A percentile compares a stretch with the other conserved stretches of the same genome.
These are phyloP conservation scores for Cephalopachus bancanus DNA, from an alignment of 2,797 vertebrate genomes.

Conservation along the genomic window DNA sequence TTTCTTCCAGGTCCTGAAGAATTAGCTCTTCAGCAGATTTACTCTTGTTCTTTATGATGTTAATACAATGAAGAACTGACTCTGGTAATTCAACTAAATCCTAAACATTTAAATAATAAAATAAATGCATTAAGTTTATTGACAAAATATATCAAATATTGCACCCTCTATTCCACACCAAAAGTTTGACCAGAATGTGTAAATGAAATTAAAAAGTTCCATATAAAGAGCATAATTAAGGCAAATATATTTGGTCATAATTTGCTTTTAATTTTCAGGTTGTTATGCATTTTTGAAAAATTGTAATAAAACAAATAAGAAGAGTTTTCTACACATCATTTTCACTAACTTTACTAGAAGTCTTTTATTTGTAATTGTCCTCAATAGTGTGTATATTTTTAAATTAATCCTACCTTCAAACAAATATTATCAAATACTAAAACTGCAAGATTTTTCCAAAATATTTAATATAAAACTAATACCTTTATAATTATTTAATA, in stretches of 20 bases:
- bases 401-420: background rate
- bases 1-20: constrained; percentile 89
- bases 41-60: constrained; percentile 89
- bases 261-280: constrained; percentile 27
- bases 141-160: background rate
- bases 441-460: background rate
- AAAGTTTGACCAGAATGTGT: background rate
- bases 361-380: background rate
- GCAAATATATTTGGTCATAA: constrained; percentile 1
- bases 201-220: background rate
- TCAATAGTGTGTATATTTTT: background rate
- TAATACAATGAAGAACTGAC: constrained; percentile 92
- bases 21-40: constrained; percentile 90
- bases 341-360: background rate
- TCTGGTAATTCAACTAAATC: constrained; percentile 89
- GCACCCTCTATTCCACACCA: background rate
- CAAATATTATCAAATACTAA: background rate
- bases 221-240: background rate
- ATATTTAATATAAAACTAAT: background rate
- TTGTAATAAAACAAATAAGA: background rate
- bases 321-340: background rate
- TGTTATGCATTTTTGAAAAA: constrained; percentile 3
- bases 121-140: background rate
- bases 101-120: constrained; percentile 84
- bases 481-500: background rate